Base-by-base conservation (phyloP, 2,797 vertebrate genomes). In the Coendou prehensilis region DNA sequence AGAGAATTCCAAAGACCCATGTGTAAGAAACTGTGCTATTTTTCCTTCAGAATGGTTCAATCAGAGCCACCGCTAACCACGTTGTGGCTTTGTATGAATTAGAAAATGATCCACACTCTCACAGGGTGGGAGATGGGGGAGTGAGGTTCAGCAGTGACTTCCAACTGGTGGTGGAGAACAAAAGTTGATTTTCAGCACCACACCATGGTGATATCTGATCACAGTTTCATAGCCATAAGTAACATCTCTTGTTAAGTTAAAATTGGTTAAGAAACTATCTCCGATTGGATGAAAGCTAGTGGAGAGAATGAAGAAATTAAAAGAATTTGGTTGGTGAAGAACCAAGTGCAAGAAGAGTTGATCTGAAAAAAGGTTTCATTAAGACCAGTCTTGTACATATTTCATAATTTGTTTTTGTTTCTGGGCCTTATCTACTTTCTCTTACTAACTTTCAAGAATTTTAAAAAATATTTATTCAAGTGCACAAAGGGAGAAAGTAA, bases 361-460 rank as follows among this genome's bases (percentile, higher is more conserved):
- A 6, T 75, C 22, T 20, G 64, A 6, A 9, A 13, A 37, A 95
- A 88, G 26, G 0, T 73, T 75, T 94, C 33, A 81, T 93, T 15
- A 47, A 85, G 17, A 30, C 30, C 45, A 87, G 28, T 8, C 52
- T 84, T 59, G 52, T 45, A 71, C 23, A 22, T 73, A 47, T 18
- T 67, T 78, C 18, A 79, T 54, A 73, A 54, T 33, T 15, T 30
- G 1, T 81, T 22, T 81, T 1, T 87, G n/a, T 92, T 15, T 96
- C 28, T 57, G 26, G 54, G n/a, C 50, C 30, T 78, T n/a, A 92
- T 45, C 80, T 54, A 52, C 13, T 71, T 91, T 87, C 41, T 87
- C 64, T 76, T 45, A 63, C 22, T 57, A 88, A 96, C 52, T 78
- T 81, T 82, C 23, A 78, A 87, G 2, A 94, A 81, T 81, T 94